phyloP scores from a whole-genome alignment of 2,888 invertebrate genomes.

The Camptogramma bilineatum region DNA sequence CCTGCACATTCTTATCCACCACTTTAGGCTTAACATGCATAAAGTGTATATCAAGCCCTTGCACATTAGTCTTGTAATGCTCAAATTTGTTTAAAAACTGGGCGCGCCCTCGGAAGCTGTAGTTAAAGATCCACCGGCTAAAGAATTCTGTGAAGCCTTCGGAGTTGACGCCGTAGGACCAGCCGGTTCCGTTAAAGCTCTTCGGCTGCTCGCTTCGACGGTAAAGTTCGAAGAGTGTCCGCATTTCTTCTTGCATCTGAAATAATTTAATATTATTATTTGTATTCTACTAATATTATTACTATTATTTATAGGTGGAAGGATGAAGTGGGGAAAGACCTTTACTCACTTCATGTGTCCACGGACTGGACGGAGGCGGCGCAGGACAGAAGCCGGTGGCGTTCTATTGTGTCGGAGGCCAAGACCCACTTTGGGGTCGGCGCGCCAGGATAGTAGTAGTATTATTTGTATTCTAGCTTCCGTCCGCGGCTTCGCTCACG shows the following conservation, averaged over 20 bases:
- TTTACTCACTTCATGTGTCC: no score
- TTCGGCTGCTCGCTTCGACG: constrained; percentile 59
- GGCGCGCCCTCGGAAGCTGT: constrained; percentile 86
- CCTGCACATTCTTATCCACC: constrained; percentile 58
- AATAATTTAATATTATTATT: neutral
- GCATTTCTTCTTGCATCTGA: constrained; percentile 84
- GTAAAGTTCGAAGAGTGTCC: constrained; percentile 79
- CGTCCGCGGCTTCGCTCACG: no score
- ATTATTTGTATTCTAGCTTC: no score
- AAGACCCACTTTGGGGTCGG: no score
- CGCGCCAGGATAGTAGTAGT: no score
- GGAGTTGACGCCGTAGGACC: constrained; percentile 93
- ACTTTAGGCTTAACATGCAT: constrained; percentile 87
- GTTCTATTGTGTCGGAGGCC: no score
- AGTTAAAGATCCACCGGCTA: constrained; percentile 91
- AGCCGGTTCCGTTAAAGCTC: constrained; percentile 86
- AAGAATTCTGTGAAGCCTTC: constrained; percentile 87
- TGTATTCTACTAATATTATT: no score
- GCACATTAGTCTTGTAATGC: constrained; percentile 91
- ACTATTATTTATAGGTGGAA: no score
- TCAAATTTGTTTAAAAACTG: constrained; percentile 88
- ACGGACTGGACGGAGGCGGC: no score
- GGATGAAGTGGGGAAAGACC: no score
- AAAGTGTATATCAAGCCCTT: constrained; percentile 90
- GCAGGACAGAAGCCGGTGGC: no score